These are phyloP conservation scores for Eledone cirrhosa DNA, from an alignment of 2,888 invertebrate species.

Conservation along the genomic window DNA sequence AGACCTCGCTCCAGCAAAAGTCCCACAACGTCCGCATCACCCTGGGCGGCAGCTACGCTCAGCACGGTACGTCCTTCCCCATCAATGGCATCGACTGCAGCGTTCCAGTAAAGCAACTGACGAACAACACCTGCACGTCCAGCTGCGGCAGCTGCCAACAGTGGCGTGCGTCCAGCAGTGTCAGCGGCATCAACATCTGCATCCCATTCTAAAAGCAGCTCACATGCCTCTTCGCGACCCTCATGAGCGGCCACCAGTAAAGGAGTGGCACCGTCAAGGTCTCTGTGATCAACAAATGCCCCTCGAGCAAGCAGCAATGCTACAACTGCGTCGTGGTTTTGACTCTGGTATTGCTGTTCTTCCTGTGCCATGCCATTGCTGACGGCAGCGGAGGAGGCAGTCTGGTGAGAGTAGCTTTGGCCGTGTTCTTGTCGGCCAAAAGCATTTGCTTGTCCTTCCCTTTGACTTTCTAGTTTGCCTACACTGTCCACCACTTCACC, in stretches of 20 bases:
- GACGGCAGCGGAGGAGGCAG: no score
- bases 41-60: conserved; percentile 68
- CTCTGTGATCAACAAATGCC: conserved; percentile 64
- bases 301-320: conserved; percentile 62
- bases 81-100: conserved; percentile 93
- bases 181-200: conserved; percentile 92
- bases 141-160: conserved; percentile 80
- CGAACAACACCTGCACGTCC: conserved; percentile 88
- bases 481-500: no score
- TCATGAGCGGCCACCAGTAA: conserved; percentile 66
- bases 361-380: no score
- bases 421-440: no score
- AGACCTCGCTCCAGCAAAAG: conserved; percentile 78
- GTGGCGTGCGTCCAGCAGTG: conserved; percentile 58
- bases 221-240: conserved; percentile 74
- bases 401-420: no score
- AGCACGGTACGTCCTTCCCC: conserved; percentile 87
- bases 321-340: conserved; percentile 64
- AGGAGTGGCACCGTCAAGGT: conserved; percentile 66
- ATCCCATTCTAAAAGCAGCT: conserved; percentile 87
- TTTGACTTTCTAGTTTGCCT: no score
- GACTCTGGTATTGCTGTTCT: conserved; percentile 65
- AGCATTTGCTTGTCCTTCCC: conserved; percentile 28
- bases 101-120: conserved; percentile 91
- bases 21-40: conserved; percentile 81